Conservation (phyloP, 2,113 vertebrate genomes). For the Polypterus senegalus region DNA sequence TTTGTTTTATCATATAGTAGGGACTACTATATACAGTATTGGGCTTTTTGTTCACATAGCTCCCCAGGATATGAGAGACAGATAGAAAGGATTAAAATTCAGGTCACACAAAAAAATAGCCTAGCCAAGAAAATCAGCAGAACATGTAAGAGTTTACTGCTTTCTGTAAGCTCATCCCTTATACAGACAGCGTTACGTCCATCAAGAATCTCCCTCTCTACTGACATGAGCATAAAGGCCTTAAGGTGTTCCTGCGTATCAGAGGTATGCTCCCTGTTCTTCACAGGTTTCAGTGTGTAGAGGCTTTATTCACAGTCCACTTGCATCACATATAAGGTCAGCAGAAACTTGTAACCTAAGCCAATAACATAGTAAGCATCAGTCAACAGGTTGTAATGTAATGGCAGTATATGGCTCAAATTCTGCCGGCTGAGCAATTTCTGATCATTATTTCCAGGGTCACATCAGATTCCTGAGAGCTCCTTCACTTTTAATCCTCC, state of each 20-base stretch:
- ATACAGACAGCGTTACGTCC: neutral
- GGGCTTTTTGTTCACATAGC: no score
- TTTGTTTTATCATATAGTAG: no score
- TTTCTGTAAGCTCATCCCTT: conserved; percentile 7
- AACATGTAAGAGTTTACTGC: conserved; percentile 5
- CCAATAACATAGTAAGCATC: conserved; percentile 12
- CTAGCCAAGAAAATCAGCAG: neutral
- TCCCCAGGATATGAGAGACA: no score
- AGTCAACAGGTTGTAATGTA: conserved; percentile 9
- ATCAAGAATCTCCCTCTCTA: neutral
- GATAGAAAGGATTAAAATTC: no score
- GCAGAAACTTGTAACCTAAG: conserved; percentile 12
- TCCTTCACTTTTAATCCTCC: no score
- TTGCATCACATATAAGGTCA: conserved; percentile 9
- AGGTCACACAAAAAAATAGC: no score
- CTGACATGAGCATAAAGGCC: conserved; percentile 12
- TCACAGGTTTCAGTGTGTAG: conserved; percentile 15
- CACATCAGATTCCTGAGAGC: no score
- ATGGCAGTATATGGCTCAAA: neutral
- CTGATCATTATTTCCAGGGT: neutral
- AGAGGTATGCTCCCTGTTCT: conserved; percentile 12
- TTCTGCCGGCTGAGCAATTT: neutral
- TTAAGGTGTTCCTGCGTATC: conserved; percentile 6
- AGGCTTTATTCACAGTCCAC: conserved; percentile 16
- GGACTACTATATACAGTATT: no score